phyloP scores from a whole-genome alignment of 92 coral and sea anemone genomes.

The Porites cylindrica region DNA sequence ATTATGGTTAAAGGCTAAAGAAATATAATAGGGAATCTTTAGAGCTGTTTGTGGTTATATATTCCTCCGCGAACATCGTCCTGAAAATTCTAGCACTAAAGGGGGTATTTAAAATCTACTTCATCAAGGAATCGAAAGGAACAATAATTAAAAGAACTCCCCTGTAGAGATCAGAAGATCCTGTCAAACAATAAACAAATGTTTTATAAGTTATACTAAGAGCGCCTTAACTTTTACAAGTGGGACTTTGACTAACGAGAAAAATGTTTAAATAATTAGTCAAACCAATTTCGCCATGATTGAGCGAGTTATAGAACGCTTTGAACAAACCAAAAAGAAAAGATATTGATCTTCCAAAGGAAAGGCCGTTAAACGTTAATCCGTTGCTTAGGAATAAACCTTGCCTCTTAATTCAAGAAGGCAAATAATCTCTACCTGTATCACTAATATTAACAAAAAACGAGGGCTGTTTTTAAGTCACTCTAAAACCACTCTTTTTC shows the following conservation, averaged over 20 bases:
- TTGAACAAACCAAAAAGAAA: slow-evolving; percentile 24
- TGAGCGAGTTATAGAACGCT: slow-evolving; percentile 15
- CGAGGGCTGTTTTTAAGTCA: slow-evolving; percentile 11
- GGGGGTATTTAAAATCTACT: too few species aligned
- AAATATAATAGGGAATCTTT: neutral
- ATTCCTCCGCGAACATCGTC: neutral
- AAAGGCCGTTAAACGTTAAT: slow-evolving; percentile 15
- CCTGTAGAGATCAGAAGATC: neutral
- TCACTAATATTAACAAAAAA: slow-evolving; percentile 16
- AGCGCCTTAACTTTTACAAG: neutral
- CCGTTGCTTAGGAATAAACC: slow-evolving; percentile 40
- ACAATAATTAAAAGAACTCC: too few species aligned
- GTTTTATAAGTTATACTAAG: neutral
- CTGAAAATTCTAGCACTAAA: too few species aligned
- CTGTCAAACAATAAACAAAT: neutral
- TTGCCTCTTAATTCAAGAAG: slow-evolving; percentile 2
- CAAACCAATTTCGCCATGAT: slow-evolving; percentile 26
- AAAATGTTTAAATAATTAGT: neutral
- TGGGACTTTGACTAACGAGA: neutral
- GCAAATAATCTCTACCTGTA: slow-evolving; percentile 1
- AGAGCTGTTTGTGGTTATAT: neutral
- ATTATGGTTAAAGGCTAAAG: slow-evolving; percentile 7
- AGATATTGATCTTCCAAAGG: slow-evolving; percentile 8
- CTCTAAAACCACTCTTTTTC: neutral
- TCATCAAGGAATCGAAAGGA: too few species aligned